Base-by-base conservation (phyloP, 2,113 vertebrate genomes). In the Sigmodon hispidus region DNA sequence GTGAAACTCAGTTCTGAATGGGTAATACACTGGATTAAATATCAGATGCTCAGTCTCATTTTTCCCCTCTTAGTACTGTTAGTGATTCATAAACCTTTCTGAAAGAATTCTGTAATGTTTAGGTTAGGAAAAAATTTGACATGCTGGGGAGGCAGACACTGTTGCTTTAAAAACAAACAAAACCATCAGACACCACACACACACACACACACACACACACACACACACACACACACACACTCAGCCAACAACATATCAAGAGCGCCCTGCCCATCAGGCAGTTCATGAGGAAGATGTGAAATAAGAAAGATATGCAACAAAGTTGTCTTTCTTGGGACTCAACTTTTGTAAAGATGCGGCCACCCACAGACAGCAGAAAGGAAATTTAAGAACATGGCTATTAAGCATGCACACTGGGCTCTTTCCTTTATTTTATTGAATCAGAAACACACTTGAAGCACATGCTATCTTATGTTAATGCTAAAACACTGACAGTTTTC, bases 1-100 rank as follows among this genome's bases (percentile, higher is more conserved):
- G 40, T 69, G 85, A 93, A 94, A 90, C 75, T 81, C 73, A 94
- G 40, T 95, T 94, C 63, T 52, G 92, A 90, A 90, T 84, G 48
- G 69, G 21, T 84, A 76, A 67, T 75, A 90, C 19, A 67, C 21
- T 90, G 72, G 94, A 77, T 95, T 94, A 94, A 90, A 75, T 83
- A 94, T 85, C 73, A 96, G 69, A 55, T 85, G 22, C 3, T 61
- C 40, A 48, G 43, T 34, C 19, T 43, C 75, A 40, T 65, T 50
- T 90, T 87, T 45, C 75, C 73, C 69, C 43, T 10, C 5, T 91
- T 95, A 80, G 75, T 55, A 93, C 34, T 91, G 87, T 94, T 80
- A 96, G 24, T 90, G 34, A 3, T 88, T 87, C 26, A 72, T 75
- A 94, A 77, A 92, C 65, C 80, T 85, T 94, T 94, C 90, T 72